Evolutionary conservation across 2,113 vertebrate genomes (phyloP), one percentile per base, ranked within the genome.

Genomic region (Deroptyus accipitrinus): DNA sequence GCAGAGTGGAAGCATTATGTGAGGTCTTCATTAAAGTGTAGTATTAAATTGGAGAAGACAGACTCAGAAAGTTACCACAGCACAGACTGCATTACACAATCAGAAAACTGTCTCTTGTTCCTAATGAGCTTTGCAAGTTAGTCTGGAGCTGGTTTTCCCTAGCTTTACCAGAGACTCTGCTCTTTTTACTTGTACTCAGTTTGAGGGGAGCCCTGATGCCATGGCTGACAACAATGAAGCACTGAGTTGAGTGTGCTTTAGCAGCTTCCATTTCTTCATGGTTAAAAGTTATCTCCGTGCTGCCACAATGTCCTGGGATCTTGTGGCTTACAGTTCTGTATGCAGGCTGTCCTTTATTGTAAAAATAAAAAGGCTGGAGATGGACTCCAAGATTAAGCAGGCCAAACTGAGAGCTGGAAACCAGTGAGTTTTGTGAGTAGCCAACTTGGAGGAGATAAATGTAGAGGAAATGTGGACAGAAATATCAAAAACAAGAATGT

Each of bases 381-480:
- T 24, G 48, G 54, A 78, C 59, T 95, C 46, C 68, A 84, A n/a
- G 5, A 39, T 92, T 72, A 44, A 83, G 51, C 48, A 25, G 73
- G 74, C 94, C 92, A 96, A 92, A 44, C 6, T 49, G 80, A 57
- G 37, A 86, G 64, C 69, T 52, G 49, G 85, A 82, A 78, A 86
- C 91, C 76, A 94, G 13, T 18, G 49, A 73, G 25, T 63, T 95
- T 93, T 88, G 55, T 80, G 95, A 93, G 77, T 49, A 91, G 83
- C 81, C 0, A 2, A 63, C 62, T 67, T 87, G 77, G 66, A 94
- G 91, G 37, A 86, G 57, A 93, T 66, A 84, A 86, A 83, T 7
- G 28, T 68, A 78, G 81, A 89, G 62, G 74, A 93, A 95, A 84
- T 11, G 6, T 48, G 66, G 49, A 92, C n/a, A 82, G 77, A 92